Evolutionary conservation across 2,113 vertebrate species (phyloP).

Genomic region (Ceratotherium simum): DNA sequence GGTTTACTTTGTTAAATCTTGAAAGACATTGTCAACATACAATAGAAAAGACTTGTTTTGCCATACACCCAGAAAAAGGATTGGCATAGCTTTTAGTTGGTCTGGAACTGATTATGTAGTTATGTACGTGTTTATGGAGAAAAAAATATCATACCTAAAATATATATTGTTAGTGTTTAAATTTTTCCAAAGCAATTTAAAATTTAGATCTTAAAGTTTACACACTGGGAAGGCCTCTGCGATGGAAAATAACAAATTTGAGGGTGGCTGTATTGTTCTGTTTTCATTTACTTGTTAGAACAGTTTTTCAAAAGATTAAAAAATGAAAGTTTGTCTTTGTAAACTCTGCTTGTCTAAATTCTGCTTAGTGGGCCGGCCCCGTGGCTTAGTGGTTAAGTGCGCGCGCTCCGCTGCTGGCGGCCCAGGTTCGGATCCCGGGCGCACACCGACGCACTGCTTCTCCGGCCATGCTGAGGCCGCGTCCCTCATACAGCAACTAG

Average conservation of each 20-base stretch:
- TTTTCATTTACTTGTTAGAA: constrained; percentile 7
- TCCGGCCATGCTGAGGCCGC: too few relatives aligned
- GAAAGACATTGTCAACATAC: neutral
- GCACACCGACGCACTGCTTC: too few relatives aligned
- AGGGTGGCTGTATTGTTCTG: neutral
- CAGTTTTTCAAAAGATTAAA: neutral
- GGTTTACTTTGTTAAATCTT: constrained; percentile 54
- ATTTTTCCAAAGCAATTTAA: constrained; percentile 26
- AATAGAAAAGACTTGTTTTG: neutral
- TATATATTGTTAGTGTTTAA: neutral
- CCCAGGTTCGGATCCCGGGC: too few relatives aligned
- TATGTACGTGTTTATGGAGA: constrained; percentile 32
- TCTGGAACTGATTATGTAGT: constrained; percentile 16
- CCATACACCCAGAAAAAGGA: neutral
- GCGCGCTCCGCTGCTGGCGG: too few relatives aligned
- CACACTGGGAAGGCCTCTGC: neutral
- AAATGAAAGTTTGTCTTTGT: neutral
- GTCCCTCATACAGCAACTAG: too few relatives aligned
- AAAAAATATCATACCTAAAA: constrained; percentile 52
- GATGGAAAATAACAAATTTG: constrained; percentile 4
- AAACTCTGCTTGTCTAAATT: neutral
- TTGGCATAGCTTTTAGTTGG: constrained; percentile 14
- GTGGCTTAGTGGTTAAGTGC: too few relatives aligned
- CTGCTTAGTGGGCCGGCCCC: too few relatives aligned
- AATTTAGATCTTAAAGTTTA: constrained; percentile 39